Percentiles rank a stretch among this genome's conserved stretches.
These are phyloP conservation scores for Amaurobius ferox DNA, from an alignment of 2,888 invertebrate species.

Conservation along the genomic window DNA sequence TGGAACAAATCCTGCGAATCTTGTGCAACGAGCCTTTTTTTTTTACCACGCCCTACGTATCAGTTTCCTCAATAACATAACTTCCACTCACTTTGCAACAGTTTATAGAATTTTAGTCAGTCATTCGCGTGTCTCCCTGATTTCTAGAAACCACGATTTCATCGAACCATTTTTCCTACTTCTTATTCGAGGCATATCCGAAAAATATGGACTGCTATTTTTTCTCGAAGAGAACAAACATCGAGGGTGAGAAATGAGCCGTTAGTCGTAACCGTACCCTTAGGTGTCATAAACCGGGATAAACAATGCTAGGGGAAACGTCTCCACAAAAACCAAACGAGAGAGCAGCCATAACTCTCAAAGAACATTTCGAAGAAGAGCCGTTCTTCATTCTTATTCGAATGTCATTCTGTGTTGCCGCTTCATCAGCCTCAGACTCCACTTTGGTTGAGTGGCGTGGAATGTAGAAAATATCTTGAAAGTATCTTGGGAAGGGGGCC, in stretches of 20 bases:
- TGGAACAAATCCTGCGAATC: no score
- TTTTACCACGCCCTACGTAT: no score
- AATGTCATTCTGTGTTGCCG: no score
- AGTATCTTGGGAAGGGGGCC: no score
- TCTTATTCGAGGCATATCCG: not conserved
- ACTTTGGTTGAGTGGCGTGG: no score
- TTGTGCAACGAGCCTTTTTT: no score
- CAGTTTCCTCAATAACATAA: no score
- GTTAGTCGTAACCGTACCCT: slow-evolving; percentile 14
- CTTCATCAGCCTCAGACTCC: no score
- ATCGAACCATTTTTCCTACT: not conserved
- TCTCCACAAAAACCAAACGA: not conserved
- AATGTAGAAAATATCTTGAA: no score
- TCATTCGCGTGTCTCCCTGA: not conserved
- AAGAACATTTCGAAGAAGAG: not conserved
- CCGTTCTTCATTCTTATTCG: not conserved
- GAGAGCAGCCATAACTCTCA: not conserved
- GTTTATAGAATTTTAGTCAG: no score
- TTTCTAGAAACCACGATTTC: not conserved
- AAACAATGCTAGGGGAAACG: slow-evolving; percentile 9
- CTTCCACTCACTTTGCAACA: no score
- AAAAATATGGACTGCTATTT: not conserved
- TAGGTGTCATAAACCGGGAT: slow-evolving; percentile 11
- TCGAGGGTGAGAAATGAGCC: not conserved
- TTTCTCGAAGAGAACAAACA: not conserved